Evolutionary conservation across 2,888 invertebrate genomes (phyloP).

Genomic region (Gymnoscelis rufifasciata): DNA sequence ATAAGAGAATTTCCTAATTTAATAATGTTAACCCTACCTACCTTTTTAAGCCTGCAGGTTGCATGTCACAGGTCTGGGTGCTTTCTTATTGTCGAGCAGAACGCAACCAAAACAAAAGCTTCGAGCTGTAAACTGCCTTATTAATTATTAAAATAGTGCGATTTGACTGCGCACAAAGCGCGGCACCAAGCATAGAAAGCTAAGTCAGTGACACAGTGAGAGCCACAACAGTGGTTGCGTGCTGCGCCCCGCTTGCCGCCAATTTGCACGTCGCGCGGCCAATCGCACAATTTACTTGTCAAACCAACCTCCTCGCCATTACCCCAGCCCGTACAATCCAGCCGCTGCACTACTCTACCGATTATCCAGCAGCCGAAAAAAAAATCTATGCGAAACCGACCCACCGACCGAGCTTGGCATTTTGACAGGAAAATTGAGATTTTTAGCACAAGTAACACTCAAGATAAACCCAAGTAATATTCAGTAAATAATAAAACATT

Average conservation of each 20-base stretch:
- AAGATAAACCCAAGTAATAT: slow-evolving; percentile 4
- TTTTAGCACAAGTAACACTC: slow-evolving; percentile 14
- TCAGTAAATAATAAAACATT: slow-evolving; percentile 15
- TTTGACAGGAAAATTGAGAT: slow-evolving; percentile 22
- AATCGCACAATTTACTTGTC: slow-evolving; percentile 68
- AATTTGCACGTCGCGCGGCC: slow-evolving; percentile 69
- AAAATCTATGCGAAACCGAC: slow-evolving; percentile 16
- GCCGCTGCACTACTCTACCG: slow-evolving; percentile 20
- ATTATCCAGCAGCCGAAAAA: slow-evolving; percentile 19
- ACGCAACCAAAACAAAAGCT: no score
- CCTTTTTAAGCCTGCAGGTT: no score
- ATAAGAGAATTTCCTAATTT: no score
- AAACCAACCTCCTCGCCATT: slow-evolving; percentile 46
- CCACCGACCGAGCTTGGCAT: slow-evolving; percentile 4
- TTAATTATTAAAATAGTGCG: no score
- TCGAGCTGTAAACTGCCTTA: no score
- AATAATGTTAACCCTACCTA: no score
- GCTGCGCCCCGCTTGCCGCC: slow-evolving; percentile 44
- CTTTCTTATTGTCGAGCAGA: no score
- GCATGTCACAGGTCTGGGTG: no score
- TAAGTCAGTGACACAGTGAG: slow-evolving; percentile 22
- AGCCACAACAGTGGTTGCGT: slow-evolving; percentile 35
- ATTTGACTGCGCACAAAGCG: no score
- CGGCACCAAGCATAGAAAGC: no score
- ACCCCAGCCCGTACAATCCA: slow-evolving; percentile 28